Evolutionary conservation across 1,140 invertebrate species (phyloP), one percentile per base, ranked within the genome.

Genomic region (Pomacea maculata): DNA sequence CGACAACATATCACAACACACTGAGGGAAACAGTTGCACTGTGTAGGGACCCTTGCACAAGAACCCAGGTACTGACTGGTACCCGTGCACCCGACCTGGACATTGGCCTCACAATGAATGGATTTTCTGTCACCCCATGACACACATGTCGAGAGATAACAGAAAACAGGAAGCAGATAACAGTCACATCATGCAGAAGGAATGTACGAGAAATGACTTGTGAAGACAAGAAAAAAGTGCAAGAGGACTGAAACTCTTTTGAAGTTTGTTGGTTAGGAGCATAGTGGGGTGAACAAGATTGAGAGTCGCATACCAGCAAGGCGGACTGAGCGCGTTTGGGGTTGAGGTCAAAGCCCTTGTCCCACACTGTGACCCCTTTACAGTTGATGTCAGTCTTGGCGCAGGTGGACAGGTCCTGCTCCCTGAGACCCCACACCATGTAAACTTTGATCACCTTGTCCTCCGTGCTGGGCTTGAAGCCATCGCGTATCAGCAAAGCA

Each of bases 291-390:
- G 14, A 63, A 34, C 6, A 12, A 8, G 54, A 77, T 8, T 17
- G 54, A 55, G 9, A 34, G 54, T 75, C 63, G 67, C 73, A 76
- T 82, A 88, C 87, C 80, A 83, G 67, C 12, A 88, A 61, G 2
- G 83, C 84, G 29, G 71, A 57, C 74, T 88, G 87, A 29, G 85
- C 85, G 8, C 65, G 80, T 75, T 79, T 74, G 29, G 82, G 75
- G 68, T 86, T 87, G 9, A 87, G 80, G 70, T 87, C 83, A 78
- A 88, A 87, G 1, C 78, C 57, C 15, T 86, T 72, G 73, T 87
- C 86, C 76, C 83, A 87, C 8, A 85, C 84, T 2, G 82, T 83
- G 15, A 73, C 78, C 8, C 87, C 87, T 19, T 63, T 72, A 79
- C 87, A 88, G 11, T 83, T 57, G 68, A 83, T 78, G 71, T 86